Evolutionary conservation across 2,797 vertebrate genomes (phyloP).

Genomic region (Natrix natrix): DNA sequence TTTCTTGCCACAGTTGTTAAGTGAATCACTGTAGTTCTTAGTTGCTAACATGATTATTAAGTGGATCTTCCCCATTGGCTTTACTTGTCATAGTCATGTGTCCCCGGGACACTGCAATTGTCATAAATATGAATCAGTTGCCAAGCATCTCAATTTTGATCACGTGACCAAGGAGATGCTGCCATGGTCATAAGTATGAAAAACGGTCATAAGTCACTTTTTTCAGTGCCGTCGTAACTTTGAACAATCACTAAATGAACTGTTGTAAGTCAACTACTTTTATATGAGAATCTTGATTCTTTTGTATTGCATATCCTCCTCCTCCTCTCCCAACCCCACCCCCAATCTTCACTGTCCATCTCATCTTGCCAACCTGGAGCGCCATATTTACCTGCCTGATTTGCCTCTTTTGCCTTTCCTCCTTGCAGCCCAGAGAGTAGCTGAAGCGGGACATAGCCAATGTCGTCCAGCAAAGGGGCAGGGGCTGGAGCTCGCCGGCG

Average conservation of each 20-base stretch:
- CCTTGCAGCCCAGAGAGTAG: constrained; percentile 67
- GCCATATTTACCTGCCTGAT: background rate
- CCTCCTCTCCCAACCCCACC: rapidly evolving
- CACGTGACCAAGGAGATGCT: background rate
- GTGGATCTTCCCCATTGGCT: background rate
- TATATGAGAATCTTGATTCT: background rate
- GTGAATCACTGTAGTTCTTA: background rate
- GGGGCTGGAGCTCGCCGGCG: constrained; percentile 87
- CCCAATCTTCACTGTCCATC: rapidly evolving
- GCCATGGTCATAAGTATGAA: background rate
- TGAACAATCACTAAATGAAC: background rate
- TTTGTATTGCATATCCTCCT: background rate
- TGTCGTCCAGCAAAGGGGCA: constrained; percentile 87
- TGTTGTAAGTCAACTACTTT: background rate
- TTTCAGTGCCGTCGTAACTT: background rate
- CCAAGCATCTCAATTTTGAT: too few relatives aligned
- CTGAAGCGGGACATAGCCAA: constrained; percentile 71
- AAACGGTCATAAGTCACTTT: background rate
- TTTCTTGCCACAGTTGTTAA: background rate
- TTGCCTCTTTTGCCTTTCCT: constrained; percentile 9
- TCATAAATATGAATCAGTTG: too few relatives aligned
- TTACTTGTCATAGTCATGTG: background rate
- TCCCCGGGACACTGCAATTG: background rate
- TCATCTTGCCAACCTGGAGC: background rate
- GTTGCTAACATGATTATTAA: background rate